Evolutionary conservation across 2,797 vertebrate genomes (phyloP).

Genomic region (Chloroceryle amazona): DNA sequence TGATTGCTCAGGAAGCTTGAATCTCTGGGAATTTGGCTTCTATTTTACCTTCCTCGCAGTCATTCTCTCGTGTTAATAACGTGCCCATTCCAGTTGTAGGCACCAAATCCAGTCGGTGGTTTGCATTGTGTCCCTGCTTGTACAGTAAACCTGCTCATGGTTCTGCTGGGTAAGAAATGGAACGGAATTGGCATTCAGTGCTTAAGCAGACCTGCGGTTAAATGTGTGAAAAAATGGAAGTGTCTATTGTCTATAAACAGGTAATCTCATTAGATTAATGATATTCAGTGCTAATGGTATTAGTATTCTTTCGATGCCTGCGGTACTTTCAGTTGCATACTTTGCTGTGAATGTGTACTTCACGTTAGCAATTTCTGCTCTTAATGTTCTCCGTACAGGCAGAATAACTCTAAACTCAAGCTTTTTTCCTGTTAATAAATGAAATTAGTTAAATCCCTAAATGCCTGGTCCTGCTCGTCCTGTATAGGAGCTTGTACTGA

Average conservation of each 20-base stretch:
- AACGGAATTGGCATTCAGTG: constrained; percentile 22
- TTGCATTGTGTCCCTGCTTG: constrained; percentile 27
- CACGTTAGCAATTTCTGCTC: neutral
- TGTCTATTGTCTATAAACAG: constrained; percentile 23
- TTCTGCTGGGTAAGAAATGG: constrained; percentile 49
- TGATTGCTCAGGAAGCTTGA: constrained; percentile 63
- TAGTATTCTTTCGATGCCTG: neutral
- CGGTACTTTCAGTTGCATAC: neutral
- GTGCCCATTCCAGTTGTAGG: neutral
- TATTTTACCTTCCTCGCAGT: constrained; percentile 40
- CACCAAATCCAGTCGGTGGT: constrained; percentile 54
- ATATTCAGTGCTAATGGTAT: neutral
- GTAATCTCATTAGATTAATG: neutral
- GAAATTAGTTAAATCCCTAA: constrained; percentile 1
- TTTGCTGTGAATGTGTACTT: neutral
- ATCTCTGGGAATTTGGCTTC: constrained; percentile 48
- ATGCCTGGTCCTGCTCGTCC: neutral
- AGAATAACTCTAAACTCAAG: neutral
- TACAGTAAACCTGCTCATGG: constrained; percentile 14
- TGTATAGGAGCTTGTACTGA: neutral
- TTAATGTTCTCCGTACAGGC: neutral
- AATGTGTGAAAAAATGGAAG: constrained; percentile 8
- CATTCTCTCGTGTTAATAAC: constrained; percentile 5
- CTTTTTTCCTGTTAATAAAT: constrained; percentile 51
- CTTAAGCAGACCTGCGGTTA: constrained; percentile 7